A percentile compares a stretch with the other conserved stretches of the same genome.
These are phyloP conservation scores for Schrankia costaestrigalis DNA, from an alignment of 2,888 invertebrate genomes.

Conservation along the genomic window DNA sequence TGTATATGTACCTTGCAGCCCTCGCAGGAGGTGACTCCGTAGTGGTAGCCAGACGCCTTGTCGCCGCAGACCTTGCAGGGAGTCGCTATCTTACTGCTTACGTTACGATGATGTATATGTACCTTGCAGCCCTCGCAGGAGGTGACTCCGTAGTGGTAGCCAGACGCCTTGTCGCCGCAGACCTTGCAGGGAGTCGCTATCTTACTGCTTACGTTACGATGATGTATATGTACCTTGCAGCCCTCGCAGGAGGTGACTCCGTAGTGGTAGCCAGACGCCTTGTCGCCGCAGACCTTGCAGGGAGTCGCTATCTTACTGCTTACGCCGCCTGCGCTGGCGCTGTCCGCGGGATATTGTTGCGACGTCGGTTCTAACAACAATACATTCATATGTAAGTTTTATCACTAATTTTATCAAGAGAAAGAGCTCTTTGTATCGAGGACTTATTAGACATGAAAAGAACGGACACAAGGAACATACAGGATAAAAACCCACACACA, in stretches of 20 bases:
- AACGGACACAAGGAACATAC: no score
- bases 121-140: constrained; percentile 99
- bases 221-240: constrained; percentile 90
- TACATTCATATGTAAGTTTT: background rate
- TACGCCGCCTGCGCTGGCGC: constrained; percentile 85
- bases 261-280: constrained; percentile 97
- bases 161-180: constrained; percentile 97
- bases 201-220: no score
- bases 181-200: no score
- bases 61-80: no score
- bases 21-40: no score
- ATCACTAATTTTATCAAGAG: background rate
- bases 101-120: no score
- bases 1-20: no score
- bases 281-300: constrained; percentile 98
- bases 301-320: constrained; percentile 91
- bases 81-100: no score
- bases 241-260: constrained; percentile 99
- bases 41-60: no score
- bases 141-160: constrained; percentile 98
- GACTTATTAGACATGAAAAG: no score
- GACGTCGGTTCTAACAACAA: constrained; percentile 23
- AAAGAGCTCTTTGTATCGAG: background rate
- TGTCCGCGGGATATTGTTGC: constrained; percentile 84
- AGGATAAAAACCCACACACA: no score